Conservation (phyloP, 2,113 vertebrate genomes). For the Myiozetetes cayanensis region DNA sequence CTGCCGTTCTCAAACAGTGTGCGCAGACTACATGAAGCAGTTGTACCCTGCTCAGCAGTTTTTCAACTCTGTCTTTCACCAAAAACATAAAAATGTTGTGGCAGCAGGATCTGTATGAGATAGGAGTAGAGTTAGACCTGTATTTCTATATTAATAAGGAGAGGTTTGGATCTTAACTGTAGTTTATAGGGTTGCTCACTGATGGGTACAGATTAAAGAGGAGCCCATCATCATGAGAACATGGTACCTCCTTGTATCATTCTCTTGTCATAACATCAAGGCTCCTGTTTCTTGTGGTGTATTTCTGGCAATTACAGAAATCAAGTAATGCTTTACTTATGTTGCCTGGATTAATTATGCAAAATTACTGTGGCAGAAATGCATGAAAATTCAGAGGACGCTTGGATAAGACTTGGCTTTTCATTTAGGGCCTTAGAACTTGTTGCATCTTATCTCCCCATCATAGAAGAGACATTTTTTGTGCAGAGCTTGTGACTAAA, state of each 20-base stretch:
- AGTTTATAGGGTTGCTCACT: background rate
- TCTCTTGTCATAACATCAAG: background rate
- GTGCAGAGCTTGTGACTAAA: background rate
- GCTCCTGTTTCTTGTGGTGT: background rate
- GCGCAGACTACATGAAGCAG: background rate
- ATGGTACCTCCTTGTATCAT: background rate
- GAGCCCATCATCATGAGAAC: background rate
- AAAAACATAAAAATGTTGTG: background rate
- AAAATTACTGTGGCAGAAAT: background rate
- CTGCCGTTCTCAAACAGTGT: accelerated
- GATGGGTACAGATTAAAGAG: background rate
- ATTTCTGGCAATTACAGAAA: background rate
- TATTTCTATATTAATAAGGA: background rate
- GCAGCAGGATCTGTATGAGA: background rate
- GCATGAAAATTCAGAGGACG: background rate
- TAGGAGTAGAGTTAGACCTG: background rate
- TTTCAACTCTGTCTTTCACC: background rate
- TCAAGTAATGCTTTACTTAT: background rate
- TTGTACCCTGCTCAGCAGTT: background rate
- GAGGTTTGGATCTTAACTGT: background rate
- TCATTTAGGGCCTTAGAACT: background rate
- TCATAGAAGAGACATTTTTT: background rate
- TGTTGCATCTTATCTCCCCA: background rate
- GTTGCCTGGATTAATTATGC: background rate
- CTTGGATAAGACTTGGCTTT: background rate